Evolutionary conservation across 2,888 invertebrate genomes (phyloP), one percentile per base, ranked within the genome.

Genomic region (Campoletis raptor): DNA sequence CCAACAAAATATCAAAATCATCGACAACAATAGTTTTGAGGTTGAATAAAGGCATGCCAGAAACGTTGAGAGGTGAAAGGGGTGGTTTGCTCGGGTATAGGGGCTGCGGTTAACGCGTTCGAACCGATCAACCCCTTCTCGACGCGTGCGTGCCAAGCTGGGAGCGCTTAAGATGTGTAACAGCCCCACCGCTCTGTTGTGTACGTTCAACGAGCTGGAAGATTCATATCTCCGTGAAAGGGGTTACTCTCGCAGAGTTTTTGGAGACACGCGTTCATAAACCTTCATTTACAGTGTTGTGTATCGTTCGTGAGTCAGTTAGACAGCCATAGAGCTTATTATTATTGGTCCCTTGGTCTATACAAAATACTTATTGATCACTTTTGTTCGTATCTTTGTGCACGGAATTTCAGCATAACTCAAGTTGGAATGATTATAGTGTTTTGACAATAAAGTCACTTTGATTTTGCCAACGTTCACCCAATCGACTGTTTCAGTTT

Each of bases 201-300:
- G 90, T 89, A 89, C 90, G 92, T 88, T 92, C 92, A 93, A 93
- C 93, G 92, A 93, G 91, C 91, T 91, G 93, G 92, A 93, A 93
- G 92, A 92, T 92, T 89, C 92, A 91, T 93, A 93, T 92, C 92
- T 92, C 92, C 36, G 90, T 91, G 87, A 89, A 90, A 90, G 91
- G 57, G 92, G 91, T 91, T 86, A 91, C 90, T 91, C 91, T 92
- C 88, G 81, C 69, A n/a, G 67, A 83, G 70, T 76, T 76, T 83
- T 76, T 54, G 66, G 81, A 54, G 79, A 82, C 66, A 77, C 70
- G 67, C 76, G 45, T 77, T 36, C 21, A 37, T 54, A 52, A 69
- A 70, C 70, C 61, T 80, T 76, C 70, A 42, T 80, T 69, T 42
- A 30, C 66, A 73, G 52, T 66, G 37, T 54, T 54, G 42, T 73